Percentiles rank a stretch among this genome's conserved stretches.
Evolutionary conservation across 2,113 vertebrate species (phyloP).

Genomic region (Choloepus hoffmanni): DNA sequence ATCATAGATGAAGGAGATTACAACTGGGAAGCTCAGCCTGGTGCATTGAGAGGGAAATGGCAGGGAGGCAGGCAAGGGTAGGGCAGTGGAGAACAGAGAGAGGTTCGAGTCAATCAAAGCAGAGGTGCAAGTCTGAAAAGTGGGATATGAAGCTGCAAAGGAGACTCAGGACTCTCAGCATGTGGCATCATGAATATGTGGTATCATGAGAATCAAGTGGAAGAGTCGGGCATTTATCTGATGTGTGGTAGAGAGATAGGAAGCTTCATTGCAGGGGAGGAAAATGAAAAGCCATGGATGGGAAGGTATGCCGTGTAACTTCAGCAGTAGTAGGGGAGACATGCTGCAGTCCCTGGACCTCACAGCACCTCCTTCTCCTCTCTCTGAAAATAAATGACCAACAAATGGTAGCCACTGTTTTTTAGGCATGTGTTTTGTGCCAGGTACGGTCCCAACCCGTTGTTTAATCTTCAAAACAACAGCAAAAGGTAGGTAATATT

Average conservation of each 20-base stretch:
- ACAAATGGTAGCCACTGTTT: not conserved
- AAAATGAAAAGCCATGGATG: fast-evolving
- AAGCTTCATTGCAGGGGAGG: not conserved
- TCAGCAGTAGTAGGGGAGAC: not conserved
- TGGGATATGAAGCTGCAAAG: not conserved
- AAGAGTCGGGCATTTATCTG: not conserved
- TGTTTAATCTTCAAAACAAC: not conserved
- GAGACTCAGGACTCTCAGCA: not conserved
- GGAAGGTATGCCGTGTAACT: fast-evolving
- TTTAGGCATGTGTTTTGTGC: not conserved
- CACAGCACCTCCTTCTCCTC: not conserved
- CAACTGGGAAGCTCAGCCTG: not conserved
- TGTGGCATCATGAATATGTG: not conserved
- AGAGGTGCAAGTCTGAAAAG: not conserved
- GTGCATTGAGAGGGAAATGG: not conserved
- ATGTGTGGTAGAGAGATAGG: not conserved
- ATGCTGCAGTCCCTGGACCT: too few relatives aligned
- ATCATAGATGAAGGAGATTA: not conserved
- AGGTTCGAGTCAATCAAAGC: not conserved
- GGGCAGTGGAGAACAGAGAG: not conserved
- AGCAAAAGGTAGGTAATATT: too few relatives aligned
- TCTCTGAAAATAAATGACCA: not conserved
- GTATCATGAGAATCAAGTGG: too few relatives aligned
- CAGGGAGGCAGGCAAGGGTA: not conserved
- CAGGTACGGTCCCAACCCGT: not conserved